phyloP scores from a whole-genome alignment of 2,888 invertebrate species.

The Microplitis manilae region DNA sequence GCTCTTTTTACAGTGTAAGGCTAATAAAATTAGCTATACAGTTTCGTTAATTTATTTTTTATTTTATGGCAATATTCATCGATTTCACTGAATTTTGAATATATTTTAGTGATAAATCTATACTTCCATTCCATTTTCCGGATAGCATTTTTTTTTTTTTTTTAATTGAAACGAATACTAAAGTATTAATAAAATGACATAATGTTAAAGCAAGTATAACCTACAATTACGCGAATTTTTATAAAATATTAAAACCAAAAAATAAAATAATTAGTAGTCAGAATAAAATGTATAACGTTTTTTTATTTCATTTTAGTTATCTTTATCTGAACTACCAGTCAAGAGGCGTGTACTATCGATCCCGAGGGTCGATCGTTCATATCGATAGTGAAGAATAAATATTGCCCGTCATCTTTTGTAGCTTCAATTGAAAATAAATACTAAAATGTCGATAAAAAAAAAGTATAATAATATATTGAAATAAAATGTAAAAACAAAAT shows the following conservation, averaged over 20 bases:
- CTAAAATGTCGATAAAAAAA: background rate
- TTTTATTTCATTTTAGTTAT: constrained; percentile 3
- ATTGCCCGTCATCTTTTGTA: constrained; percentile 28
- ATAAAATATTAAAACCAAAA: background rate
- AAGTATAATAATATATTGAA: constrained; percentile 1
- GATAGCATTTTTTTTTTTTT: no score
- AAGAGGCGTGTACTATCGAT: constrained; percentile 23
- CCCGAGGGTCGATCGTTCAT: constrained; percentile 26
- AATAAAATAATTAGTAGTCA: background rate
- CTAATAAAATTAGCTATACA: no score
- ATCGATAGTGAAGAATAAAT: constrained; percentile 35
- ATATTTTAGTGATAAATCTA: no score
- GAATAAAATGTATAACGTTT: constrained; percentile 3
- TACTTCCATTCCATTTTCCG: no score
- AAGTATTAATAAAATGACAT: no score
- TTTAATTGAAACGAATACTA: no score
- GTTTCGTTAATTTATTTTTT: no score
- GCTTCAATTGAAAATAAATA: constrained; percentile 29
- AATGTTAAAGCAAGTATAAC: background rate
- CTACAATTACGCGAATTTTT: background rate
- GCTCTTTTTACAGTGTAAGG: no score
- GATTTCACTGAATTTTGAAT: no score
- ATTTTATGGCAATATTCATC: no score
- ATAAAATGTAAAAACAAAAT: constrained; percentile 5
- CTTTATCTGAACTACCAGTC: background rate